Evolutionary conservation across 2,113 vertebrate species (phyloP).

Genomic region (Laticauda colubrina): DNA sequence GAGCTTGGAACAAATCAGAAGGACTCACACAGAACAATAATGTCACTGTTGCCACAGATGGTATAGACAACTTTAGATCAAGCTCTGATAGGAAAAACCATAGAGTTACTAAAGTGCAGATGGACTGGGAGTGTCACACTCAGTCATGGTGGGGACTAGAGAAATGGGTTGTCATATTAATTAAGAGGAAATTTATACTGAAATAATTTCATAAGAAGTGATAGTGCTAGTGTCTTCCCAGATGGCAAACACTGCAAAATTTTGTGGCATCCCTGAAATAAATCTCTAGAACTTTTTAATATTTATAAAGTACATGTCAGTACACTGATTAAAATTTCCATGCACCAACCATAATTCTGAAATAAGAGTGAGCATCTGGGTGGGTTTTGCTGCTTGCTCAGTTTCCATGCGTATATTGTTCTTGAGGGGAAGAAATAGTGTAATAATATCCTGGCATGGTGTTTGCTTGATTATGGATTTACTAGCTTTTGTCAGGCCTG

Average conservation of each 20-base stretch:
- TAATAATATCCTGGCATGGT: not conserved
- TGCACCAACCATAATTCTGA: slow-evolving; percentile 17
- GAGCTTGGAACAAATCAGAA: not conserved
- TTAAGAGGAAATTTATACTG: not conserved
- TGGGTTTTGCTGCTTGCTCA: not conserved
- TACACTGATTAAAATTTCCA: slow-evolving; percentile 4
- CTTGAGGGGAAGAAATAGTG: not conserved
- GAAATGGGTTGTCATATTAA: not conserved
- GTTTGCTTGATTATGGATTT: slow-evolving; percentile 11
- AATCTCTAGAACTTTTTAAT: slow-evolving; percentile 17
- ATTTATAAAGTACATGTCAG: slow-evolving; percentile 7
- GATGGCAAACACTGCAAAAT: slow-evolving; percentile 9
- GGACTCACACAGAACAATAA: no score
- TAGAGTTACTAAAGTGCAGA: not conserved
- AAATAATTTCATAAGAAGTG: not conserved
- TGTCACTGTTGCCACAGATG: not conserved
- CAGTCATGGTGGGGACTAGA: not conserved
- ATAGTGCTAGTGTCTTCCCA: not conserved
- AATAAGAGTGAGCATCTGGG: slow-evolving; percentile 14
- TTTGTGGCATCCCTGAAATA: slow-evolving; percentile 13
- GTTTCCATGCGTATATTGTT: slow-evolving; percentile 5
- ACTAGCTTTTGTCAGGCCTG: slow-evolving; percentile 9
- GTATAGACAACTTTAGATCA: not conserved
- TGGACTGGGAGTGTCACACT: not conserved
- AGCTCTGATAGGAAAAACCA: not conserved